Conservation (phyloP, 2,797 vertebrate species). For the Hemibagrus guttatus region DNA sequence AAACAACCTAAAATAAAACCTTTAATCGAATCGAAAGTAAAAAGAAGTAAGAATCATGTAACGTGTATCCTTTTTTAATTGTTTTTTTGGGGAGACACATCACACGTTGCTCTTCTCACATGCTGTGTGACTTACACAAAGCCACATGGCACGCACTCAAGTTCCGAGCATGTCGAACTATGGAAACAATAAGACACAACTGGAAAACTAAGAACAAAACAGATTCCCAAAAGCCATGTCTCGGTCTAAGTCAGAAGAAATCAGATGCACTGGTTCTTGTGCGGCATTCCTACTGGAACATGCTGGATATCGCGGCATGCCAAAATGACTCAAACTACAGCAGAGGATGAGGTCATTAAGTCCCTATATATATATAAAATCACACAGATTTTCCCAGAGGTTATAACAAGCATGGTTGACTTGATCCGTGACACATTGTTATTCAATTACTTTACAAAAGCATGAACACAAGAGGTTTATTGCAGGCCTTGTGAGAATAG, state of each 20-base stretch:
- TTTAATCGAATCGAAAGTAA: neutral
- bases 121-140: too few relatives aligned
- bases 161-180: neutral
- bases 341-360: accelerated
- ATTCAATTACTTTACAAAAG: neutral
- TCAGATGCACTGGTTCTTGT: neutral
- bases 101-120: neutral
- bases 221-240: too few relatives aligned
- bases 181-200: neutral
- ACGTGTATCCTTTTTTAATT: neutral
- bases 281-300: neutral
- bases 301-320: neutral
- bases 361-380: neutral
- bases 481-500: neutral
- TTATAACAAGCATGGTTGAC: neutral
- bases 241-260: neutral
- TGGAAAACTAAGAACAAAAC: neutral
- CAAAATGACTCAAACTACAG: neutral
- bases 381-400: neutral
- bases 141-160: neutral
- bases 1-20: neutral
- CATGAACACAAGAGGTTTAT: neutral
- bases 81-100: neutral
- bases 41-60: neutral
- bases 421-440: too few relatives aligned